Evolutionary conservation across 2,797 vertebrate species (phyloP).

Genomic region (Gallinago nigripennis): DNA sequence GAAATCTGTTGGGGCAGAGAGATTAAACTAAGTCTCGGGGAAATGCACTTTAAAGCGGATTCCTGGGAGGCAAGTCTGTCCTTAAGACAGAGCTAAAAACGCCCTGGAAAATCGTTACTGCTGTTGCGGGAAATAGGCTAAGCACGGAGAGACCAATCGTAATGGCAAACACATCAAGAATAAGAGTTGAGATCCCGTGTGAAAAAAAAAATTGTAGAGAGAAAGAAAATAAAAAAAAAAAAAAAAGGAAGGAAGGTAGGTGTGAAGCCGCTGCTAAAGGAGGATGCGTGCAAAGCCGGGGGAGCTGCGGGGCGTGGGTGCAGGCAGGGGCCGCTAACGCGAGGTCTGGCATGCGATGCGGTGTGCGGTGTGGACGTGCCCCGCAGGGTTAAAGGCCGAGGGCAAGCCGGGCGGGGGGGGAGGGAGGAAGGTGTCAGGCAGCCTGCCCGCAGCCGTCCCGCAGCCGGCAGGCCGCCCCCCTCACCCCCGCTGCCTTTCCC

Average conservation of each 20-base stretch:
- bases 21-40: neutral
- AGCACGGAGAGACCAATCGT: neutral
- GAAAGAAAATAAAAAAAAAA: too few species aligned
- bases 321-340: neutral
- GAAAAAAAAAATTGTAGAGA: neutral
- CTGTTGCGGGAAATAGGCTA: neutral
- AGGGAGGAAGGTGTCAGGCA: neutral
- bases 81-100: neutral
- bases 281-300: neutral
- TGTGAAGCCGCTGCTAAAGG: neutral
- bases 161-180: neutral
- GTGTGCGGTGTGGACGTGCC: neutral
- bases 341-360: neutral
- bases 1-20: neutral
- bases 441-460: neutral
- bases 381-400: neutral
- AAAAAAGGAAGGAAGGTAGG: neutral
- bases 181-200: neutral
- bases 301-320: neutral
- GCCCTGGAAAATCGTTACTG: neutral
- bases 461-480: neutral
- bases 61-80: neutral
- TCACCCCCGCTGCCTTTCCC: neutral
- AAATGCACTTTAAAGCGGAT: neutral
- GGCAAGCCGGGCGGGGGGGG: neutral